Base-by-base conservation (phyloP, 2,797 vertebrate species). In the Pangasius macronema region DNA sequence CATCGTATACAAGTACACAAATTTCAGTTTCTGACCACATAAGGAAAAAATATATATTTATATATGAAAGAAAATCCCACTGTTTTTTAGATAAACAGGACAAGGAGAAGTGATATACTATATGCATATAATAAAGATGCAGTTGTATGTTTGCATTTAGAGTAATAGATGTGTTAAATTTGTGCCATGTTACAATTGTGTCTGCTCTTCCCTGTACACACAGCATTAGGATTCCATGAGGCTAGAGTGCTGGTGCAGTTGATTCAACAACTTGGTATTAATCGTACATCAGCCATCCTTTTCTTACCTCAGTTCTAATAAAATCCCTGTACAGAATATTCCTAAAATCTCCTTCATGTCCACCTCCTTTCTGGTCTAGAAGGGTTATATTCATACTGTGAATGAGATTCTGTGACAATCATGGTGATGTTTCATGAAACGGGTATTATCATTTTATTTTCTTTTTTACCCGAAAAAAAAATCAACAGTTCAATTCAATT, bases 401-500 rank as follows among this genome's bases (percentile, higher is more conserved):
- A 80, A 59, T 59, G 53, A 57, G 51, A 14, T 80, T 80, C 33
- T 59, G 10, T 59, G 77, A 80, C 18, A 24, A 80, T 80, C 30
- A 24, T 36, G 51, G n/a, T 13, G 77, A 59, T 39, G 2, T 59
- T 80, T 80, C 77, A 80, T 39, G 4, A 59, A 80, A 59, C 0
- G 8, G 4, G n/a, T 80, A 24, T 57, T 80, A 59, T 80, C 53
- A 24, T 59, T 80, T 36, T 13, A 10, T 79, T 79, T 79, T 79
- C 1, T 57, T 79, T 77, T 59, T 57, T 59, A 39, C 24, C 22
- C 0, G 1, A 55, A 57, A 73, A 72, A 72, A 20, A 39, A 42
- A 63, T 82, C 57, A 82, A 82, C 59, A 82, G 59, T 82, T 94
- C 93, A 90, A 93, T 93, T 90, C 90, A 83, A 93, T 92, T 94